These are phyloP conservation scores for Panurus biarmicus DNA, from an alignment of 2,113 vertebrate species.

Conservation along the genomic window DNA sequence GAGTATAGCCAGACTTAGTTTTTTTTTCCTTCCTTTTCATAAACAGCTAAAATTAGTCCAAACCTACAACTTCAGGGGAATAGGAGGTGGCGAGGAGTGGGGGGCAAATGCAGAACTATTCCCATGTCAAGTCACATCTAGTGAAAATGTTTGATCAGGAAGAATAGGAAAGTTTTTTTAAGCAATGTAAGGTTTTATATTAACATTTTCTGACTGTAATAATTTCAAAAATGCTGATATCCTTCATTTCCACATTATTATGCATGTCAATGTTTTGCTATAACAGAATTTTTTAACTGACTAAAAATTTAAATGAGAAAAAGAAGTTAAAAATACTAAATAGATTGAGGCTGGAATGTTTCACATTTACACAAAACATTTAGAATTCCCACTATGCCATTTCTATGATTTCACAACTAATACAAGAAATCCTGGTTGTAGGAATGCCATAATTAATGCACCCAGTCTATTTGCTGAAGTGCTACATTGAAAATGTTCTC, in stretches of 20 bases:
- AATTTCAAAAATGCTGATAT: background rate
- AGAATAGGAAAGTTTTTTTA: background rate
- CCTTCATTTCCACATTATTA: background rate
- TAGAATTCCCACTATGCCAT: background rate
- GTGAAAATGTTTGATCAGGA: background rate
- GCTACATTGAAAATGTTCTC: background rate
- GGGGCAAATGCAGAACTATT: background rate
- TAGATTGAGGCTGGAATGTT: background rate
- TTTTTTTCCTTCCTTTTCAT: background rate
- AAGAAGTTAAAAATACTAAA: background rate
- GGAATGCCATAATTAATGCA: rapidly evolving
- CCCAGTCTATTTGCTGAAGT: background rate
- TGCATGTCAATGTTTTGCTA: background rate
- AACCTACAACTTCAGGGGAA: background rate
- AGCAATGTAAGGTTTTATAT: background rate
- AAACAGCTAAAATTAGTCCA: background rate
- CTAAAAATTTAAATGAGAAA: background rate
- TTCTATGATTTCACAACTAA: background rate
- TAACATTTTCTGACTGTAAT: background rate
- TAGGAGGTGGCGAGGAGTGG: rapidly evolving
- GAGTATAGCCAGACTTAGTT: background rate
- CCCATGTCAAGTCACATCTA: background rate
- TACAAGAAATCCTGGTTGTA: background rate
- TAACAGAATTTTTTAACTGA: background rate
- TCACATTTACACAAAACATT: background rate